phyloP scores from a whole-genome alignment of 2,797 vertebrate species.

The Gastrophryne carolinensis region DNA sequence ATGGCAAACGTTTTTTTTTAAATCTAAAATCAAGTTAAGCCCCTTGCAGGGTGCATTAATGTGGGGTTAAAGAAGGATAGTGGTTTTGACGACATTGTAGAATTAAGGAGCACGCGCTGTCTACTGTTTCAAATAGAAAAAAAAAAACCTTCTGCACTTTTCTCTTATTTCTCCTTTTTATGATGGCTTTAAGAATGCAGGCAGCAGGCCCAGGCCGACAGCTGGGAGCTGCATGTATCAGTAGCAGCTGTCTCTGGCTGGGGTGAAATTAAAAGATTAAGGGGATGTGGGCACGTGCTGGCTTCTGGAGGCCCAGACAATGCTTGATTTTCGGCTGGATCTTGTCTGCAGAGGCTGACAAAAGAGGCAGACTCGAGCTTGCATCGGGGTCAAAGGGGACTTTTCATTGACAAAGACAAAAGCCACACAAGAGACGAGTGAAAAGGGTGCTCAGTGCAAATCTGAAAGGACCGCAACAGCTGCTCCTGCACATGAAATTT shows the following conservation, averaged over 20 bases:
- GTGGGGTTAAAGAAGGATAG: not conserved
- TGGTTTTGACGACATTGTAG: conserved; percentile 56
- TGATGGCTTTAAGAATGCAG: conserved; percentile 65
- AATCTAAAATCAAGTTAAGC: conserved; percentile 60
- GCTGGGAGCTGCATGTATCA: conserved; percentile 71
- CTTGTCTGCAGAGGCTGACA: conserved; percentile 73
- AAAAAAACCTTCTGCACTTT: conserved; percentile 56
- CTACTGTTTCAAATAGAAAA: conserved; percentile 87
- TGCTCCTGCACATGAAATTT: conserved; percentile 88
- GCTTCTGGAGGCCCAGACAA: conserved; percentile 75
- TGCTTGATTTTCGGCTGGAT: conserved; percentile 75
- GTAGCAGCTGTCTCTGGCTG: conserved; percentile 90
- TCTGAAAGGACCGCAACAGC: conserved; percentile 79
- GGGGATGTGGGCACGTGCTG: conserved; percentile 78
- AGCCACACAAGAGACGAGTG: conserved; percentile 59
- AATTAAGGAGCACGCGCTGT: conserved; percentile 84
- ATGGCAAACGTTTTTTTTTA: conserved; percentile 38
- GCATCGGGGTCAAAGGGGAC: conserved; percentile 65
- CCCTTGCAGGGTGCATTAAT: not conserved
- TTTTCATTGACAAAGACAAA: conserved; percentile 69
- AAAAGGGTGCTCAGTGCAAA: conserved; percentile 63
- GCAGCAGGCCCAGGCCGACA: conserved; percentile 84
- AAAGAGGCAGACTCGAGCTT: conserved; percentile 65
- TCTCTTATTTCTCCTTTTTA: conserved; percentile 54
- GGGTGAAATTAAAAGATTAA: conserved; percentile 82